phyloP scores from a whole-genome alignment of 2,888 invertebrate genomes.

The Nymphalis urticae region DNA sequence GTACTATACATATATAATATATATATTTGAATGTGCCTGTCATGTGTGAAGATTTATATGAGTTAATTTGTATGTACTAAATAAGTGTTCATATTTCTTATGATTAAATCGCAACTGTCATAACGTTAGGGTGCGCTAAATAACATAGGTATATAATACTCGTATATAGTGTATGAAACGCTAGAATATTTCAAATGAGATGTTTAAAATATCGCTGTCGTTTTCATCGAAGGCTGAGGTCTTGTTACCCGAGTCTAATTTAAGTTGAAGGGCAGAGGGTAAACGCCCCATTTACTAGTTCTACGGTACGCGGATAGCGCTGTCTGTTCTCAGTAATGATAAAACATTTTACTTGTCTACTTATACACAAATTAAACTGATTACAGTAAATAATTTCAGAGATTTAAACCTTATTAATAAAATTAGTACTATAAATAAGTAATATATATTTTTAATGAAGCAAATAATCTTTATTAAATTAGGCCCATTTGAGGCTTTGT shows the following conservation, averaged over 20 bases:
- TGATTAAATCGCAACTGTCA: conserved; percentile 7
- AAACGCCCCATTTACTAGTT: conserved; percentile 48
- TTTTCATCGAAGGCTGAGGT: conserved; percentile 34
- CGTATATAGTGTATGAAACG: neutral
- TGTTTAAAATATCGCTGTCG: conserved; percentile 14
- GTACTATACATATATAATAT: neutral
- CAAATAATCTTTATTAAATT: too few species aligned
- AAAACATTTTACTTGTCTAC: neutral
- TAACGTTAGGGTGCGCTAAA: neutral
- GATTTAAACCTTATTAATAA: neutral
- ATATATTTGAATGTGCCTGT: neutral
- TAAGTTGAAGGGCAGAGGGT: conserved; percentile 55
- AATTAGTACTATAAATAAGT: neutral
- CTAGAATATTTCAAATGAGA: neutral
- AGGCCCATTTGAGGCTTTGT: too few species aligned
- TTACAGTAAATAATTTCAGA: too few species aligned
- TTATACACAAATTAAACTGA: too few species aligned
- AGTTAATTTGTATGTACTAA: conserved; percentile 3
- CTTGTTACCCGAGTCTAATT: conserved; percentile 41
- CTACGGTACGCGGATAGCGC: conserved; percentile 10
- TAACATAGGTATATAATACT: neutral
- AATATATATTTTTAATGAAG: too few species aligned
- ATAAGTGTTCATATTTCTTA: conserved; percentile 1
- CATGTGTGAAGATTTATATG: conserved; percentile 3
- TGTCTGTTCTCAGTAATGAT: conserved; percentile 9